These are phyloP conservation scores for Drosophila kohkoa DNA, from an alignment of 1,140 invertebrate genomes.

Conservation along the genomic window DNA sequence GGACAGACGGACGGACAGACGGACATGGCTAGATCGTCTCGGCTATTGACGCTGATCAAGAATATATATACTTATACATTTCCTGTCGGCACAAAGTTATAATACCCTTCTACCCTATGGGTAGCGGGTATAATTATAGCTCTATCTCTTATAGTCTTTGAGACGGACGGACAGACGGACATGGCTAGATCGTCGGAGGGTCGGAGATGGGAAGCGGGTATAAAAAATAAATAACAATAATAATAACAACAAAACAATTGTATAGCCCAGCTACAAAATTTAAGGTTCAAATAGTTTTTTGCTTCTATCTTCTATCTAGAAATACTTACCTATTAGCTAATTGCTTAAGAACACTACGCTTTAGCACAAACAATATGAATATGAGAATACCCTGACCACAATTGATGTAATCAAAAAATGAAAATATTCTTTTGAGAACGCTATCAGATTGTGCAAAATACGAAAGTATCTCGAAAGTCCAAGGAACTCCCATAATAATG, in stretches of 20 bases:
- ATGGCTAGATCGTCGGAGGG: too few relatives aligned
- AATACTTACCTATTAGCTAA: conserved; percentile 53
- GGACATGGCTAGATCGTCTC: too few relatives aligned
- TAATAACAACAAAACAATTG: too few relatives aligned
- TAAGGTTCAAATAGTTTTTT: background rate
- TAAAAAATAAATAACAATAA: background rate
- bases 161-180: too few relatives aligned
- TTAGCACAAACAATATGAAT: conserved; percentile 86
- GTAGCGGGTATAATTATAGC: background rate
- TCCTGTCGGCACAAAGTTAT: too few relatives aligned
- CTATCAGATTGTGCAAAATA: conserved; percentile 35
- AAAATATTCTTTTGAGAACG: conserved; percentile 84
- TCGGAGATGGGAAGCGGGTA: too few relatives aligned
- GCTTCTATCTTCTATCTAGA: background rate
- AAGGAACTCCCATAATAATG: conserved; percentile 90
- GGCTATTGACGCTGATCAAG: too few relatives aligned
- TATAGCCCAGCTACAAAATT: background rate
- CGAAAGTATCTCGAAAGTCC: conserved; percentile 88
- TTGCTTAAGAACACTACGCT: conserved; percentile 51
- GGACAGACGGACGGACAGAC: too few relatives aligned
- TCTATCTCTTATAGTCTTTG: too few relatives aligned
- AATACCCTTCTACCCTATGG: too few relatives aligned
- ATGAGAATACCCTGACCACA: conserved; percentile 86
- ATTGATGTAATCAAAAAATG: conserved; percentile 84
- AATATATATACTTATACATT: too few relatives aligned